Conservation (phyloP, 2,797 vertebrate species). For the Fratercula arctica region DNA sequence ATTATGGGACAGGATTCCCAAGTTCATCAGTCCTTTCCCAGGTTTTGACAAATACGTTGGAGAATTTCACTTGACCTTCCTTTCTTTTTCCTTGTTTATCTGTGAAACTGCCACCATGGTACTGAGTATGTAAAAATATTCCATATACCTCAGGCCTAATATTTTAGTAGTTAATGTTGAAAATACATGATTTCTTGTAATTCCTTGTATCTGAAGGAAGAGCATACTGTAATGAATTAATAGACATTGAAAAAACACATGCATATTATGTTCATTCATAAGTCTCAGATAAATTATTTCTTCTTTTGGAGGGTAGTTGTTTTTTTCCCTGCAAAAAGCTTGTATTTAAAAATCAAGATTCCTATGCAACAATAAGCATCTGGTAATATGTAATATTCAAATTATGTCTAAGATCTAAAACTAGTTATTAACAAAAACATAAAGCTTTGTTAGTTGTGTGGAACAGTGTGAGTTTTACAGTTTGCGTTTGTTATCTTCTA, state of each 20-base stretch:
- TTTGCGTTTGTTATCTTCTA: not conserved
- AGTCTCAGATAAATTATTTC: not conserved
- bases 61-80: not conserved
- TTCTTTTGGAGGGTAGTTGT: not conserved
- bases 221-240: not conserved
- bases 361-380: fast-evolving
- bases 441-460: not conserved
- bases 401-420: not conserved
- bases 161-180: not conserved
- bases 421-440: not conserved
- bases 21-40: not conserved
- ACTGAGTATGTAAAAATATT: not conserved
- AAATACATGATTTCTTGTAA: not conserved
- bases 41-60: not conserved
- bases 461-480: not conserved
- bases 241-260: fast-evolving
- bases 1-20: not conserved
- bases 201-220: not conserved
- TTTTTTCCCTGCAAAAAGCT: not conserved
- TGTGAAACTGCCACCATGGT: not conserved
- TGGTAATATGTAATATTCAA: not conserved
- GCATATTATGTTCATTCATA: not conserved
- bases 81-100: not conserved
- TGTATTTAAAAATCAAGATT: not conserved
- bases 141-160: not conserved